Conservation (phyloP, 2,113 vertebrate genomes). For the Emydocephalus ijimae region DNA sequence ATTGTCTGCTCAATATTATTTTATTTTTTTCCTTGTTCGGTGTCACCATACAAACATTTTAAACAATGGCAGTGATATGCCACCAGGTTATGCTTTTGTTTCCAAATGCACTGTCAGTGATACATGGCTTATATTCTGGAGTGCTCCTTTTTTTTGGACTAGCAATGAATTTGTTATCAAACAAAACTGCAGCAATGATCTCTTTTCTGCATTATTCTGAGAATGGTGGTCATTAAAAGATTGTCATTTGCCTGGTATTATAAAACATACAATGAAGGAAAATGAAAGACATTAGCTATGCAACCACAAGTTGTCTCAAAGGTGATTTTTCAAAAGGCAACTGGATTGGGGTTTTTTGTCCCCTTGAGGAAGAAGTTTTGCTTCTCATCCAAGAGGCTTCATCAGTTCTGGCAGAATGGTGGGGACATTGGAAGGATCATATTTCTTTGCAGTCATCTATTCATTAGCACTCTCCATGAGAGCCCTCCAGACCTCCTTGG, state of each 20-base stretch:
- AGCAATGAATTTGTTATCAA: slow-evolving; percentile 14
- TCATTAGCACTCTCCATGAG: neutral
- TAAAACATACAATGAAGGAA: neutral
- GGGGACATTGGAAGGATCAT: neutral
- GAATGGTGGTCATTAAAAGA: neutral
- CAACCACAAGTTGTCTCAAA: too few relatives aligned
- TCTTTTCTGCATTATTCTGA: neutral
- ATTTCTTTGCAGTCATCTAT: neutral
- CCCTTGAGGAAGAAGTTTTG: neutral
- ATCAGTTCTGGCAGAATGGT: neutral
- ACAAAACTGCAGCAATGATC: slow-evolving; percentile 4
- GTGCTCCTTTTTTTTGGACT: neutral
- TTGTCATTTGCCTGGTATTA: neutral
- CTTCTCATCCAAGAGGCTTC: neutral
- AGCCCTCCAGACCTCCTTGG: neutral
- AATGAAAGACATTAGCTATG: neutral
- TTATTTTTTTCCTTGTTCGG: neutral
- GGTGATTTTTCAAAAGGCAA: neutral
- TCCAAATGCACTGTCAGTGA: slow-evolving; percentile 6
- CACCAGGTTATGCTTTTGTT: slow-evolving; percentile 4
- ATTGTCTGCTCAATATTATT: neutral
- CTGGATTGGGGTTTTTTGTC: neutral
- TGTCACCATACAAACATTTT: neutral
- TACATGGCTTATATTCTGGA: slow-evolving; percentile 16
- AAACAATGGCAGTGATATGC: neutral